Percentiles rank a stretch among this genome's conserved stretches.
Evolutionary conservation across 2,888 invertebrate genomes (phyloP).

Genomic region (Pristionchus maxplancki): DNA sequence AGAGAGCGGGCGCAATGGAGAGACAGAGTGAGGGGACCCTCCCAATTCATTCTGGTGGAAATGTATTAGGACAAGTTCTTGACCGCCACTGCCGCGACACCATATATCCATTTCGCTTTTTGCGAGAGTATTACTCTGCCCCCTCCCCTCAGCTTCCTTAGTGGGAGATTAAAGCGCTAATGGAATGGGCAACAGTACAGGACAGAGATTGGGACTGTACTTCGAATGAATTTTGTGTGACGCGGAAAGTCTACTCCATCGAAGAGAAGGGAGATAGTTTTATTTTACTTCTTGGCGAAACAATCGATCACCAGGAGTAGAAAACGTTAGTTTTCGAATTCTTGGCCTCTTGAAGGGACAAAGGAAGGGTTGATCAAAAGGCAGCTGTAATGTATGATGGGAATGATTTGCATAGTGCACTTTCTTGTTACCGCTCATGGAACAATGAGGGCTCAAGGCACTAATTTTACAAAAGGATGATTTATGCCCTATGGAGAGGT

Average conservation of each 20-base stretch:
- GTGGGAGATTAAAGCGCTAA: not conserved
- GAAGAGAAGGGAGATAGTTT: no score
- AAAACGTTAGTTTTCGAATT: not conserved
- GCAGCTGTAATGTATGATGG: not conserved
- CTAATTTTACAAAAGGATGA: not conserved
- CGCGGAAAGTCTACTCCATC: no score
- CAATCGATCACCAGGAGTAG: not conserved
- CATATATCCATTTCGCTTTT: conserved; percentile 46
- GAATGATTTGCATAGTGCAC: not conserved
- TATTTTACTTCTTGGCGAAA: not conserved
- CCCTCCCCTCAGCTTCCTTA: not conserved
- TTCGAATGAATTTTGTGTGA: not conserved
- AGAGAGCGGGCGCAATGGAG: not conserved
- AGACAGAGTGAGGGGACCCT: not conserved
- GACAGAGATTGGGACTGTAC: not conserved
- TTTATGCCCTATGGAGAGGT: not conserved
- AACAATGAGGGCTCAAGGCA: not conserved
- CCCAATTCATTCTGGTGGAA: conserved; percentile 31
- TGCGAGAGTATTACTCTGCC: not conserved
- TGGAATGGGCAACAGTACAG: not conserved
- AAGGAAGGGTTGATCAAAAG: not conserved
- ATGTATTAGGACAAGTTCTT: conserved; percentile 50
- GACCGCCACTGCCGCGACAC: not conserved
- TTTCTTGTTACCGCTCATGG: not conserved
- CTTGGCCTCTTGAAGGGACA: not conserved